Percentiles rank a stretch among this genome's conserved stretches.
Conservation (phyloP, 2,888 invertebrate species). For the Graphium colonna region DNA sequence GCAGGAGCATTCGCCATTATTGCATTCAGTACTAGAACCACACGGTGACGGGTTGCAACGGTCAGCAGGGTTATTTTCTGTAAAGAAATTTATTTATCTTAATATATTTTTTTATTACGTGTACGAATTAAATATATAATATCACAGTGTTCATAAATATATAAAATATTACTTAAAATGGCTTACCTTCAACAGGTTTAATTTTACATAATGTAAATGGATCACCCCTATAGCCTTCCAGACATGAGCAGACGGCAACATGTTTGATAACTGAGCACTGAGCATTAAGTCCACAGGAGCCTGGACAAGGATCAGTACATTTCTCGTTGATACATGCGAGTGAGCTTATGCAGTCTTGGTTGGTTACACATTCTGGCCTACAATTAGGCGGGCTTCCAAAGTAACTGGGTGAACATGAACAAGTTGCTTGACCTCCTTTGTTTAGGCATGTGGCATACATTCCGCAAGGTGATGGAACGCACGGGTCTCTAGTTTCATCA, state of each 20-base stretch:
- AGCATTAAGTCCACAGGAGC: constrained; percentile 82
- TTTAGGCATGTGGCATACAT: constrained; percentile 81
- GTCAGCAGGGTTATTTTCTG: constrained; percentile 62
- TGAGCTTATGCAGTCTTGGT: constrained; percentile 83
- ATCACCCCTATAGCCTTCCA: constrained; percentile 80
- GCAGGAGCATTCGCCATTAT: constrained; percentile 85
- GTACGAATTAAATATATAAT: background rate
- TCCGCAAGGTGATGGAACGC: constrained; percentile 84
- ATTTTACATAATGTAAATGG: constrained; percentile 75
- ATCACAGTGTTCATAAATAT: background rate
- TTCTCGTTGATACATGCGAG: constrained; percentile 83
- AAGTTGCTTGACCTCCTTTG: constrained; percentile 78
- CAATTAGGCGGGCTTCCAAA: constrained; percentile 85
- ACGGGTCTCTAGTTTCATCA: constrained; percentile 77
- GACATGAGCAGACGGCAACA: constrained; percentile 82
- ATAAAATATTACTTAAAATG: too few relatives aligned
- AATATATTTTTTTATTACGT: background rate
- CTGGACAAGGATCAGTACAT: constrained; percentile 84
- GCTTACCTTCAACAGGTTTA: constrained; percentile 55
- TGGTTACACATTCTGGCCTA: constrained; percentile 83
- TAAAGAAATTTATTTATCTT: constrained; percentile 16
- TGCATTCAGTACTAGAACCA: constrained; percentile 87
- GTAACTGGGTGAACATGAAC: constrained; percentile 80
- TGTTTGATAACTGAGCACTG: constrained; percentile 81
- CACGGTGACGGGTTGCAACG: constrained; percentile 85